Evolutionary conservation across 2,113 vertebrate genomes (phyloP).

Genomic region (Mustela nigripes): DNA sequence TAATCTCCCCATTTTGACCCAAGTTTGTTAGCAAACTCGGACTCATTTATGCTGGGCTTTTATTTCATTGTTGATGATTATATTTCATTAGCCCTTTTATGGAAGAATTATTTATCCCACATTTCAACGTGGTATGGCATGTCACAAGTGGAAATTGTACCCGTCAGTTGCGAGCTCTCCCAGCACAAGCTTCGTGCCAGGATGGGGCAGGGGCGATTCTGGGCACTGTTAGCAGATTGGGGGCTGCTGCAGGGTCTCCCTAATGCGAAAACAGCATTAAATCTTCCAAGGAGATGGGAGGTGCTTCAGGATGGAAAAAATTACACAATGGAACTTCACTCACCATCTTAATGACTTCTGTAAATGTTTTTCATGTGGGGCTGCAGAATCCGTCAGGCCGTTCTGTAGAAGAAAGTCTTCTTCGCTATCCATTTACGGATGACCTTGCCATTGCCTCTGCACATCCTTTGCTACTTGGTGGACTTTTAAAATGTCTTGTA

Average conservation of each 20-base stretch:
- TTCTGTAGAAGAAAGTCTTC: not conserved
- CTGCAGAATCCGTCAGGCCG: not conserved
- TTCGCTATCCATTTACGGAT: not conserved
- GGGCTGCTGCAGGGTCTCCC: not conserved
- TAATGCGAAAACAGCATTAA: rapidly evolving
- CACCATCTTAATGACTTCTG: not conserved
- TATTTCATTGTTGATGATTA: not conserved
- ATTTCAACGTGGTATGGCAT: not conserved
- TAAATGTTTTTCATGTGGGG: not conserved
- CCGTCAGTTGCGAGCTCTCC: too few species aligned
- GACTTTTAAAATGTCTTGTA: not conserved
- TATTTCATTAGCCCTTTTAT: not conserved
- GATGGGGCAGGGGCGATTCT: too few species aligned
- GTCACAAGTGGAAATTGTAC: not conserved
- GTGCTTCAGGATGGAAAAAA: not conserved
- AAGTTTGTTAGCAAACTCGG: not conserved
- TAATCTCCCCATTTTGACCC: not conserved
- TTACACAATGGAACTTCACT: too few species aligned
- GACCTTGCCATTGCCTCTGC: rapidly evolving
- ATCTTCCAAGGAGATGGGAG: not conserved
- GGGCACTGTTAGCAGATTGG: not conserved
- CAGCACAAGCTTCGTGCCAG: rapidly evolving
- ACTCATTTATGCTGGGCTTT: not conserved
- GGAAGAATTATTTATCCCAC: not conserved
- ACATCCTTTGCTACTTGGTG: not conserved